Base-by-base conservation (phyloP, 2,797 vertebrate genomes). In the Propithecus perrieri region DNA sequence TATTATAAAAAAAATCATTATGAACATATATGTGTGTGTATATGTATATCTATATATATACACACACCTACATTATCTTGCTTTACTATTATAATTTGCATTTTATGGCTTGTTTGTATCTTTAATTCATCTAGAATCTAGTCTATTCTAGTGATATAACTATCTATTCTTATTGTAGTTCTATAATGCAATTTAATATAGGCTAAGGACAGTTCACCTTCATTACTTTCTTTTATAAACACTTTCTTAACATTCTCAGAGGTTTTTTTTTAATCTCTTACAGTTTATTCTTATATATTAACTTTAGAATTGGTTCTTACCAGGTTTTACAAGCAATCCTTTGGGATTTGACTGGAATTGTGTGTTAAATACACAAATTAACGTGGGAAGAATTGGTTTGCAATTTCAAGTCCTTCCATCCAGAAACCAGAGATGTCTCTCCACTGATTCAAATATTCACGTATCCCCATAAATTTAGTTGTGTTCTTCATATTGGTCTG, bases 231-330 rank as follows among this genome's bases (percentile, higher is more conserved):
- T 69, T 80, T 94, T 76, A 41, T 33, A 80, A 74, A 80, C 33
- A 80, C 63, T 75, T 59, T 57, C 43, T 61, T 65, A 75, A 85
- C 71, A 78, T 57, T 94, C 57, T 89, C 76, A 87, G 12, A n/a
- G 71, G 71, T 4, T 76, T 50, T 53, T 71, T 20, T 57, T 43
- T 22, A 65, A 30, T 41, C 13, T 61, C 30, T 38, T 35, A 74
- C 5, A 67, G n/a, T 38, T 84, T 87, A 88, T 59, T 74, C 20
- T 85, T 67, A 13, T 55, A 13, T 80, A 89, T 86, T 59, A 74
- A 89, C 61, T 96, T 85, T 61, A 89, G 48, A 35, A 74, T 86
- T 94, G 12, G 24, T 74, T 84, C 87, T 89, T 38, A 61, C 55
- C 57, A 72, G n/a, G 22, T 33, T 65, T 79, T 75, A 55, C 14